Percentiles rank a stretch among this genome's conserved stretches.
Conservation (phyloP, 2,888 invertebrate genomes). For the Ditylenchus weischeri region DNA sequence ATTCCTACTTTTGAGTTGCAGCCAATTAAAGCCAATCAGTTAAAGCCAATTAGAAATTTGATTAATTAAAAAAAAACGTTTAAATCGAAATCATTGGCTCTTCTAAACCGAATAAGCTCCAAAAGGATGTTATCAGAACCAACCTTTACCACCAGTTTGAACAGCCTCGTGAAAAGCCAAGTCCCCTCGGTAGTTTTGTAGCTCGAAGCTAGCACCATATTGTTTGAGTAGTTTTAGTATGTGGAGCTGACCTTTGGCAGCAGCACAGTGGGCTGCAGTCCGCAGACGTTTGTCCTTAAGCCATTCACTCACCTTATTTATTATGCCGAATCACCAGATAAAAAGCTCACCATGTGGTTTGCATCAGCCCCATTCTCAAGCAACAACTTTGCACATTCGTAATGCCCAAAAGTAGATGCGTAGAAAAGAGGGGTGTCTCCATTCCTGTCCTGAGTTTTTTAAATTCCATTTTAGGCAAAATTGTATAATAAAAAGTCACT, state of each 20-base stretch:
- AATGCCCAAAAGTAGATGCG: constrained; percentile 89
- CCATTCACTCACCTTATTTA: too few relatives aligned
- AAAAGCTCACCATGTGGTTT: constrained; percentile 76
- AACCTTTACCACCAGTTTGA: constrained; percentile 76
- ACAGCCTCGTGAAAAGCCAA: constrained; percentile 93
- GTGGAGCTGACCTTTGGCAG: constrained; percentile 72
- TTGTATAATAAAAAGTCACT: constrained; percentile 4
- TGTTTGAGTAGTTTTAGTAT: constrained; percentile 74
- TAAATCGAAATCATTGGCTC: not conserved
- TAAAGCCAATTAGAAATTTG: too few relatives aligned
- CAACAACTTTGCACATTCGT: constrained; percentile 82
- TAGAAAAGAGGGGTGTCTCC: constrained; percentile 95
- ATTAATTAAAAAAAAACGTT: too few relatives aligned
- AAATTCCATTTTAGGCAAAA: constrained; percentile 1
- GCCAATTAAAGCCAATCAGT: too few relatives aligned
- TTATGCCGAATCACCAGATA: not conserved
- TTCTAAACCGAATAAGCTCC: not conserved
- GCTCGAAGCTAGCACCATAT: constrained; percentile 83
- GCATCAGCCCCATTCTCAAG: constrained; percentile 79
- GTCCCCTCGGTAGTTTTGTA: constrained; percentile 87
- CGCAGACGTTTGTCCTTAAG: constrained; percentile 48
- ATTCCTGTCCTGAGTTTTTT: constrained; percentile 71
- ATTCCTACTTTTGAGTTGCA: too few relatives aligned
- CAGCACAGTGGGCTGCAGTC: constrained; percentile 54
- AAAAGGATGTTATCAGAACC: not conserved